A percentile compares a stretch with the other conserved stretches of the same genome.
phyloP scores from a whole-genome alignment of 2,797 vertebrate species.

The Epinephelus malabaricus region DNA sequence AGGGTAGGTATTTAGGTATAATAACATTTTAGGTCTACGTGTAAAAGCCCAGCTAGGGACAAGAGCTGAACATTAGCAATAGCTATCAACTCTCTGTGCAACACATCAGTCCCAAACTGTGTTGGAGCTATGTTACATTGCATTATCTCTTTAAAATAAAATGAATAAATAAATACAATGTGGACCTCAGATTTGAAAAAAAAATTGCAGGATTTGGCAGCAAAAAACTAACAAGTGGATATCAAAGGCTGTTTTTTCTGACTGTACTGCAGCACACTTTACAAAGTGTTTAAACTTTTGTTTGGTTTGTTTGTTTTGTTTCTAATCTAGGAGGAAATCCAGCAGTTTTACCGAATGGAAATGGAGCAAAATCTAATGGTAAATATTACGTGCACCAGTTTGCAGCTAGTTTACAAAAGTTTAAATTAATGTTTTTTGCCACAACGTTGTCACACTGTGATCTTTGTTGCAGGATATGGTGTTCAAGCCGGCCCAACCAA shows the following conservation, averaged over 20 bases:
- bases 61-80: too few species aligned
- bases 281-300: background rate
- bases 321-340: constrained; percentile 55
- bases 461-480: constrained; percentile 61
- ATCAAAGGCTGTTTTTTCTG: background rate
- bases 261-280: background rate
- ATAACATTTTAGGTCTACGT: too few species aligned
- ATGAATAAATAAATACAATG: background rate
- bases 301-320: background rate
- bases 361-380: constrained; percentile 65
- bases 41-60: too few species aligned
- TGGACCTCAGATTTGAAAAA: background rate
- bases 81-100: too few species aligned
- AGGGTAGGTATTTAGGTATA: constrained; percentile 31
- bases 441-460: background rate
- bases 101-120: too few species aligned
- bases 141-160: too few species aligned
- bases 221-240: background rate
- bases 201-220: background rate
- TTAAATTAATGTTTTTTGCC: background rate
- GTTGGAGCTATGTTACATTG: too few species aligned
- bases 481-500: constrained; percentile 35
- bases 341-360: constrained; percentile 50
- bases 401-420: background rate
- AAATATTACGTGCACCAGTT: background rate